Percentiles rank a stretch among this genome's conserved stretches.
These are phyloP conservation scores for Hydrotaea diabolus DNA, from an alignment of 2,888 invertebrate species.

Conservation along the genomic window DNA sequence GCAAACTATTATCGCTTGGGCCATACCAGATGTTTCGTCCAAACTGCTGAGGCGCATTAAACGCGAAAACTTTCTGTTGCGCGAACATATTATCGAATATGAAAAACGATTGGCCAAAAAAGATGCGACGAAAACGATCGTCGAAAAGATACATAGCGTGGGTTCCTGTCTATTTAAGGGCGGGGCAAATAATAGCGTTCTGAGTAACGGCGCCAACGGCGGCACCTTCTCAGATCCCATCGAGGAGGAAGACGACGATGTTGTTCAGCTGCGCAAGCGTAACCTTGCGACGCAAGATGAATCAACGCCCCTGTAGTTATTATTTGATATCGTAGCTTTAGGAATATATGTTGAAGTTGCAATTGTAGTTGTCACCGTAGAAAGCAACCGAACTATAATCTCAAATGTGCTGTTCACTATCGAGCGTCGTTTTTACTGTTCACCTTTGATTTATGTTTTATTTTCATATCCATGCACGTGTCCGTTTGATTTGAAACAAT, in stretches of 20 bases:
- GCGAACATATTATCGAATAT: conserved; percentile 87
- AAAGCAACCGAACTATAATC: neutral
- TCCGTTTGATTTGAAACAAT: neutral
- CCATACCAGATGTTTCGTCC: conserved; percentile 89
- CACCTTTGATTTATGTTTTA: neutral
- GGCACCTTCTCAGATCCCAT: conserved; percentile 55
- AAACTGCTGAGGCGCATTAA: conserved; percentile 87
- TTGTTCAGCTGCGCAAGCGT: conserved; percentile 56
- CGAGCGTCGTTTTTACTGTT: neutral
- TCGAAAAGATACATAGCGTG: conserved; percentile 53
- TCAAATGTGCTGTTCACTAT: conserved; percentile 1
- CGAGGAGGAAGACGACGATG: conserved; percentile 63
- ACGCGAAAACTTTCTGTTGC: conserved; percentile 87
- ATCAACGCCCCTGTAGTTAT: conserved; percentile 72
- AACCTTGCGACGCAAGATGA: conserved; percentile 69
- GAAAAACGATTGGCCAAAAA: conserved; percentile 81
- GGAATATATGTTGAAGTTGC: neutral
- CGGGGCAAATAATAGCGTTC: neutral
- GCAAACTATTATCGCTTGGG: conserved; percentile 87
- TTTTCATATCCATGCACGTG: neutral
- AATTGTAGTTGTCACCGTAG: conserved; percentile 21
- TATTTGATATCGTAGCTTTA: neutral
- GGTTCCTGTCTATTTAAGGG: conserved; percentile 46
- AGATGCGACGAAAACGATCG: conserved; percentile 57
- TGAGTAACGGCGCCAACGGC: conserved; percentile 6